phyloP scores from a whole-genome alignment of 2,113 vertebrate species.

The Tinamus guttatus region DNA sequence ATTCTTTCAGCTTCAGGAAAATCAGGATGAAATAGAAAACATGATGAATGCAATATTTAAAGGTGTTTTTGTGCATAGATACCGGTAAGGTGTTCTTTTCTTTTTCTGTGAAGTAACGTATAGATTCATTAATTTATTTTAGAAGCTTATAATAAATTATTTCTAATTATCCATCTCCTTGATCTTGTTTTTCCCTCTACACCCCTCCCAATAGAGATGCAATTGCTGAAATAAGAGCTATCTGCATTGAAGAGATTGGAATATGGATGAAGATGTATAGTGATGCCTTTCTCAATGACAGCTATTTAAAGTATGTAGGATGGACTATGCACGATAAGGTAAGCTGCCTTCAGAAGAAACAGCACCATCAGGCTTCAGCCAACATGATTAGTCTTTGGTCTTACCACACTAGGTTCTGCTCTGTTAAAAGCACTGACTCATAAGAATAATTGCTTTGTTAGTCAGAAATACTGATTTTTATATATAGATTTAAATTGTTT shows the following conservation, averaged over 20 bases:
- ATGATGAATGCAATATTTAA: constrained; percentile 99
- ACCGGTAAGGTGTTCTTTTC: constrained; percentile 84
- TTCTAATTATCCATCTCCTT: background rate
- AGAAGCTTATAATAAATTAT: background rate
- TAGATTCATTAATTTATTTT: background rate
- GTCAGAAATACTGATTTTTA: background rate
- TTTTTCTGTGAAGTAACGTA: background rate
- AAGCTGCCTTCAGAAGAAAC: background rate
- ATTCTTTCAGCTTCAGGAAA: constrained; percentile 95
- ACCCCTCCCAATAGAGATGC: constrained; percentile 84
- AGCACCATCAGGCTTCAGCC: background rate
- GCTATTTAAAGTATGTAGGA: constrained; percentile 98
- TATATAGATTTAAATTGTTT: background rate
- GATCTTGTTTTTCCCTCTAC: background rate
- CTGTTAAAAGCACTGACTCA: background rate
- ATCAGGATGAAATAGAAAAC: constrained; percentile 99
- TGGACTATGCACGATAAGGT: constrained; percentile 99
- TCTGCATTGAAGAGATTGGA: constrained; percentile 98
- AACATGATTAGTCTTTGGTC: background rate
- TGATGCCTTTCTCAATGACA: constrained; percentile 98
- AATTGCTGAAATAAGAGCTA: constrained; percentile 98
- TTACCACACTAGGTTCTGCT: background rate
- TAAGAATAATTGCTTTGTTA: background rate
- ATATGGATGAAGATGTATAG: constrained; percentile 99
- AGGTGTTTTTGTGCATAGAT: constrained; percentile 98